Base-by-base conservation (phyloP, 2,888 invertebrate species). In the Rhagium mordax region DNA sequence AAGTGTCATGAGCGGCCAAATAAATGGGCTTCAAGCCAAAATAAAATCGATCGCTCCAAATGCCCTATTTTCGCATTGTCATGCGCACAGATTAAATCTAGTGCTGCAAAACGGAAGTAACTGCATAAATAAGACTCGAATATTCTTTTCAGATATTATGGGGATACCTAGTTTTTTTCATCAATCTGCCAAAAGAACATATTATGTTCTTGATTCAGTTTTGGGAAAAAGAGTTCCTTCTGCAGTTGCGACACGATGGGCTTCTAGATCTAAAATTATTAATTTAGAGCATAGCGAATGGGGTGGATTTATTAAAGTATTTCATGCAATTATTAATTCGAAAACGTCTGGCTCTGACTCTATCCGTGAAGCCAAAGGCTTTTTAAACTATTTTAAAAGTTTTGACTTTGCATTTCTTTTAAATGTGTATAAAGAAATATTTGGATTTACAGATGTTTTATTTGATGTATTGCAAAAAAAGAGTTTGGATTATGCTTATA, bases 1-100 rank as follows among this genome's bases (percentile, higher is more conserved):
- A 3, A 8, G 55, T 21, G 81, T 84, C 13, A 79, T 83, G 77
- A 68, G 81, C 18, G 81, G 81, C 48, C 67, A 83, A 60, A 66
- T 82, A 57, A 81, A 82, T 69, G 84, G 82, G 27, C 78, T 85
- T 33, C 85, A 86, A 76, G 70, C 76, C 10, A 78, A 80, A 75
- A 76, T 85, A 13, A 74, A 74, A 83, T 57, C 78, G 74, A 74
- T 64, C 71, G 60, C n/a, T n/a, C n/a, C n/a, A n/a, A n/a, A n/a
- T n/a, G n/a, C n/a, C n/a, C n/a, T n/a, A n/a, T n/a, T n/a, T 62
- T 79, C 78, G 0, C 81, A 83, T 69, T 82, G 81, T 67, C 78
- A 76, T 70, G 66, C 66, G n/a, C 65, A 65, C 24, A 65, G 21
- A 21, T 48, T 65, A 49, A 65, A 65, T 51, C 16, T 65, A 7